Percentiles rank a stretch among this genome's conserved stretches.
These are phyloP conservation scores for Lochmaea crataegi DNA, from an alignment of 2,888 invertebrate species.

Conservation along the genomic window DNA sequence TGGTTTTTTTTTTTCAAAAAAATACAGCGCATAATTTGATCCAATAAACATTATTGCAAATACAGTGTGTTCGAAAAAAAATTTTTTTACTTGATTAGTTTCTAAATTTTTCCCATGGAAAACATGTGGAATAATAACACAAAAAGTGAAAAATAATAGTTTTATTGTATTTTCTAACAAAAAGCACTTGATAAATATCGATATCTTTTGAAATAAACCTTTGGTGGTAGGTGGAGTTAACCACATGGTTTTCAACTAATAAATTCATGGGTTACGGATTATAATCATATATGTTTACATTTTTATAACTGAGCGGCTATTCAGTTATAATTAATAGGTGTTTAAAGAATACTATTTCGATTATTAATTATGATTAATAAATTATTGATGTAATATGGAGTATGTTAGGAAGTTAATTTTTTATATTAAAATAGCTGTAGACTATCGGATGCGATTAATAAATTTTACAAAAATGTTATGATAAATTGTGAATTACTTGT, in stretches of 20 bases:
- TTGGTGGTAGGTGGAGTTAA: neutral
- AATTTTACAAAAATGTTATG: no score
- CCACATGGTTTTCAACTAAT: slow-evolving; percentile 13
- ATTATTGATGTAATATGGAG: neutral
- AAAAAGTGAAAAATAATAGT: no score
- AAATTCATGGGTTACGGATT: slow-evolving; percentile 4
- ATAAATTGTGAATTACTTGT: neutral
- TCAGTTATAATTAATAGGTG: slow-evolving; percentile 5
- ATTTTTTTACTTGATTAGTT: no score
- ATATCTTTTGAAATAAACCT: no score
- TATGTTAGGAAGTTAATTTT: neutral
- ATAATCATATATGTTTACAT: slow-evolving; percentile 13
- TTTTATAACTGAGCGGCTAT: slow-evolving; percentile 5
- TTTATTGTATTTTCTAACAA: no score
- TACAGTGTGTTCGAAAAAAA: slow-evolving; percentile 12
- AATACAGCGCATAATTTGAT: slow-evolving; percentile 15
- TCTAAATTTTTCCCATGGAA: no score
- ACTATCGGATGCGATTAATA: no score
- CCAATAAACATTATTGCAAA: slow-evolving; percentile 13
- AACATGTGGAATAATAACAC: no score
- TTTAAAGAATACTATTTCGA: neutral
- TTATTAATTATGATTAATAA: neutral
- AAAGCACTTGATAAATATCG: no score
- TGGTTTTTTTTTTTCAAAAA: slow-evolving; percentile 44
- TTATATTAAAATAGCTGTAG: neutral